phyloP scores from a whole-genome alignment of 1,140 invertebrate genomes.

The Drosophila rufa region DNA sequence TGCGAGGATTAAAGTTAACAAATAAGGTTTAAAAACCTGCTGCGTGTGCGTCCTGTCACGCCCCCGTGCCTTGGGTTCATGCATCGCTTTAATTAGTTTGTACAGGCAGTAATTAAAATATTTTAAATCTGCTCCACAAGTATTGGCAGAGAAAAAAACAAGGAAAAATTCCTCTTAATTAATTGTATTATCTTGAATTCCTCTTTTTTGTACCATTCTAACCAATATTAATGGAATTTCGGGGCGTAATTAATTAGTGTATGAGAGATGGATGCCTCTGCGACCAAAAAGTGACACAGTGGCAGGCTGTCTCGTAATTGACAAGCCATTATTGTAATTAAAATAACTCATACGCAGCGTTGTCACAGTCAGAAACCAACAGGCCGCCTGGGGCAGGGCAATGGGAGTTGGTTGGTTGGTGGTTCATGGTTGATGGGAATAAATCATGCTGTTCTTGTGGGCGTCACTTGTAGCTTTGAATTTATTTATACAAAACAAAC shows the following conservation, averaged over 20 bases:
- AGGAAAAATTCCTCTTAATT: conserved; percentile 50
- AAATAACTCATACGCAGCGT: conserved; percentile 75
- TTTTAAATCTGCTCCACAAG: conserved; percentile 53
- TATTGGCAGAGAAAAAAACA: conserved; percentile 10
- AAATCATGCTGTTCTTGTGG: conserved; percentile 55
- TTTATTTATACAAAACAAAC: conserved; percentile 62
- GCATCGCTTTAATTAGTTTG: conserved; percentile 71
- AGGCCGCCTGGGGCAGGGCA: neutral
- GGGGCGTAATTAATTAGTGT: conserved; percentile 67
- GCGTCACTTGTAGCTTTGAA: conserved; percentile 58
- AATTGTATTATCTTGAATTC: conserved; percentile 53
- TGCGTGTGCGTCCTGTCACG: conserved; percentile 42
- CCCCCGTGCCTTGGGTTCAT: conserved; percentile 18
- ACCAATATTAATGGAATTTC: conserved; percentile 60
- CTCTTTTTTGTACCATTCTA: conserved; percentile 28
- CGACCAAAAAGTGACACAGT: conserved; percentile 60
- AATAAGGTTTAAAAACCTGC: conserved; percentile 79
- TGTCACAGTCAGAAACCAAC: conserved; percentile 15
- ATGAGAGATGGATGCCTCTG: conserved; percentile 34
- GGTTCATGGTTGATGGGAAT: conserved; percentile 36
- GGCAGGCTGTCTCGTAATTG: conserved; percentile 67
- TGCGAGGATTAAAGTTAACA: conserved; percentile 70
- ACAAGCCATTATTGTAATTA: conserved; percentile 83
- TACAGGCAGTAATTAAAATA: conserved; percentile 68
- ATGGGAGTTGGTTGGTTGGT: neutral